phyloP scores from a whole-genome alignment of 2,797 vertebrate species.

The Urocyon cinereoargenteus region DNA sequence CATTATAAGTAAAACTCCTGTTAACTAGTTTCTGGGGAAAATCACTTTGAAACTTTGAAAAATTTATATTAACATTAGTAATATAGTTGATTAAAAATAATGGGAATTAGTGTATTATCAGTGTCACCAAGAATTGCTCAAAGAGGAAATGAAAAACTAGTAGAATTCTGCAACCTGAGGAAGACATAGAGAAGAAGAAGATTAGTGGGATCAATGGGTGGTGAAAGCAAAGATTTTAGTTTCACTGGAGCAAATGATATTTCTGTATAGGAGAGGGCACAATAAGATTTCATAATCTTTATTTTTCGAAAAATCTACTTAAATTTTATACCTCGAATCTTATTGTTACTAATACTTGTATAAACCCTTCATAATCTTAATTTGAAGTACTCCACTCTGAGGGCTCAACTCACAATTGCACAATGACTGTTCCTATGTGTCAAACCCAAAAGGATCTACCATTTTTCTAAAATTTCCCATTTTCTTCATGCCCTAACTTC shows the following conservation, averaged over 20 bases:
- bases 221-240: background rate
- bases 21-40: background rate
- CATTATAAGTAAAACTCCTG: background rate
- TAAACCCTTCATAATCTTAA: background rate
- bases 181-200: background rate
- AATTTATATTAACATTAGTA: background rate
- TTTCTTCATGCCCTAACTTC: background rate
- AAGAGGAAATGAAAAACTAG: background rate
- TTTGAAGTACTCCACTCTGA: background rate
- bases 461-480: background rate
- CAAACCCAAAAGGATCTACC: no score
- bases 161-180: background rate
- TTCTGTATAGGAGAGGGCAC: background rate
- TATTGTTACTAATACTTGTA: background rate
- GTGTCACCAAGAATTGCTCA: background rate
- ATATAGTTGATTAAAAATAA: background rate
- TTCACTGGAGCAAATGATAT: background rate
- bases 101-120: background rate
- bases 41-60: background rate
- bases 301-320: background rate
- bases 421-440: background rate
- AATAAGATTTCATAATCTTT: background rate
- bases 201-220: background rate
- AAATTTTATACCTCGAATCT: background rate
- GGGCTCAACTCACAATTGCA: background rate